A percentile compares a stretch with the other conserved stretches of the same genome.
phyloP scores from a whole-genome alignment of 2,113 vertebrate species.

The Phalacrocorax brasilianus region DNA sequence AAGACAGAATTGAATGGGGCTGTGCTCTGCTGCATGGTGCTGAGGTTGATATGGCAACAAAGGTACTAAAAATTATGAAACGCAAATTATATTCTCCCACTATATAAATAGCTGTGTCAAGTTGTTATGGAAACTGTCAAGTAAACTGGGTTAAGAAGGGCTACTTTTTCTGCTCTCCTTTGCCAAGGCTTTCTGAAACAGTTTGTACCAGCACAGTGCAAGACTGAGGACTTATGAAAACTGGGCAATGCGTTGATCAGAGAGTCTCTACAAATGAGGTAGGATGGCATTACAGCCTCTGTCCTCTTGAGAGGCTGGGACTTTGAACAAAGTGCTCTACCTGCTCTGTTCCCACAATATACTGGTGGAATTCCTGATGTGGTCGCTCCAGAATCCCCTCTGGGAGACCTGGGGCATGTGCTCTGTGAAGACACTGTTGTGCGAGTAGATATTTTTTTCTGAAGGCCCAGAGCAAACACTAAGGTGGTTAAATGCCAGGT shows the following conservation, averaged over 20 bases:
- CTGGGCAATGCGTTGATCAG: background rate
- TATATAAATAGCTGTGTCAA: constrained; percentile 63
- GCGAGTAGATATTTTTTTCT: background rate
- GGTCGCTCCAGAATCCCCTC: background rate
- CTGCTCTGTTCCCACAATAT: background rate
- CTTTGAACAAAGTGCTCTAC: background rate
- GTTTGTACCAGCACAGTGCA: background rate
- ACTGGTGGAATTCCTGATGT: background rate
- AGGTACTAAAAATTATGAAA: constrained; percentile 62
- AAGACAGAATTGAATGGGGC: constrained; percentile 16
- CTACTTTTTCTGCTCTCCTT: constrained; percentile 35
- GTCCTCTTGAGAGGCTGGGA: background rate
- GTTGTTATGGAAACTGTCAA: constrained; percentile 71
- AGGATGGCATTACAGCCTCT: background rate
- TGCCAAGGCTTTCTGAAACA: constrained; percentile 3
- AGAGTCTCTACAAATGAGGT: background rate
- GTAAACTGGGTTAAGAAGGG: constrained; percentile 57
- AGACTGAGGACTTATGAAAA: background rate
- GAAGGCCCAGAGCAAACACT: background rate
- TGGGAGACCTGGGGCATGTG: background rate
- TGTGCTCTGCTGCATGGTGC: background rate
- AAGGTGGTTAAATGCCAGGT: background rate
- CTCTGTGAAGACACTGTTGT: background rate
- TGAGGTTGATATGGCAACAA: constrained; percentile 69
- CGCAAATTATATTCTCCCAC: constrained; percentile 11